Conservation (phyloP, 2,888 invertebrate species). For the Dicranocentrus wangi region DNA sequence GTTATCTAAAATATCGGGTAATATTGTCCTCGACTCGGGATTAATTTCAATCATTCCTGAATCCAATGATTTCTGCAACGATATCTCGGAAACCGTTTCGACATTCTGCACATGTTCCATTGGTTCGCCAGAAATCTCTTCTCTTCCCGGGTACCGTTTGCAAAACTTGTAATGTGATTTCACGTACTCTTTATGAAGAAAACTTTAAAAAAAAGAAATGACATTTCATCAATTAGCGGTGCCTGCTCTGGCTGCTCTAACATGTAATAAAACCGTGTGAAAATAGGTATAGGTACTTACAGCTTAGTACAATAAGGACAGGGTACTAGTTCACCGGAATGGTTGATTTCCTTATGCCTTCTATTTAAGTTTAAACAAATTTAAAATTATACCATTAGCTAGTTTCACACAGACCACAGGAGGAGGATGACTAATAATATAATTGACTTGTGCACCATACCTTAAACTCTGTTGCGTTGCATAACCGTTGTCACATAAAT, state of each 20-base stretch:
- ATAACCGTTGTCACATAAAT: slow-evolving; percentile 25
- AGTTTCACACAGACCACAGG: not conserved
- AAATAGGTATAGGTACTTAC: slow-evolving; percentile 15
- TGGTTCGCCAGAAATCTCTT: not conserved
- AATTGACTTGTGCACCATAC: not conserved
- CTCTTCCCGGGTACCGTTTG: slow-evolving; percentile 11
- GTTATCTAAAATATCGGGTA: not conserved
- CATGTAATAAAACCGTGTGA: not conserved
- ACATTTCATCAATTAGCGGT: not conserved
- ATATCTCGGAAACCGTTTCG: not conserved
- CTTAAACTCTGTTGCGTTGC: slow-evolving; percentile 41
- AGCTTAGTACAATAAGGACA: slow-evolving; percentile 31
- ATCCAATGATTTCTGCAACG: not conserved
- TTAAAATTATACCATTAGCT: not conserved
- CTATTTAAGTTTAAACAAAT: not conserved
- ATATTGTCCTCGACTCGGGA: not conserved
- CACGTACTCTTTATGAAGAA: slow-evolving; percentile 41
- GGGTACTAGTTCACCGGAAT: slow-evolving; percentile 5
- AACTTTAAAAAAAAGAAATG: not conserved
- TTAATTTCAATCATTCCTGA: not conserved
- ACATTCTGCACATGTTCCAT: not conserved
- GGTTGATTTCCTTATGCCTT: slow-evolving; percentile 39
- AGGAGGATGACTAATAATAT: not conserved
- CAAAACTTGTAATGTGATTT: slow-evolving; percentile 28
- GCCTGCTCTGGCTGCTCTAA: not conserved